Evolutionary conservation across 2,888 invertebrate species (phyloP), one percentile per base, ranked within the genome.

Genomic region (Pachycephus smyrnensis): DNA sequence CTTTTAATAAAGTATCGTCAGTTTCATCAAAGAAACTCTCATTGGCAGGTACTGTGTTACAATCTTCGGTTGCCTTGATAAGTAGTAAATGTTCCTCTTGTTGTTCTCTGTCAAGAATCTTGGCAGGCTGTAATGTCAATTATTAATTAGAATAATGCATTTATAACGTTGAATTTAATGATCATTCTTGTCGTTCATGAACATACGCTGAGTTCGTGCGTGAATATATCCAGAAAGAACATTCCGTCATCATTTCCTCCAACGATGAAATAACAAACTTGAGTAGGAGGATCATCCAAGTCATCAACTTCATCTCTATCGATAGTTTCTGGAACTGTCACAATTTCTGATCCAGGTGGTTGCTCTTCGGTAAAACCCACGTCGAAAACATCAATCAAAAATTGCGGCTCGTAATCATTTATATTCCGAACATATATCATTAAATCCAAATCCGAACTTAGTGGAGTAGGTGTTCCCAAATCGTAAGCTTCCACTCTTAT

Each of bases 231-330:
- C 33, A 98, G 90, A 75, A 93, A 92, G 89, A 98, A 98, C 77
- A 94, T 92, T 12, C 94, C 94, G 31, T 94, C 94, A 32, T 95
- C 95, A 88, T 98, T 97, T 23, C 98, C 98, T 11, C 94, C 95
- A n/a, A 98, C 94, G 75, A 98, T 96, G 88, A 95, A 98, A 90
- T 98, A 98, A 89, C 98, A 99, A n/a, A 98, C 97, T 80, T 96
- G 95, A 75, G 96, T 93, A 75, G 96, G 94, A 0, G 96, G 95
- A 84, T 96, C 96, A 83, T 96, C 96, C 3, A 96, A 94, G 86
- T 97, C 96, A 86, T 97, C 97, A 31, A 97, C 94, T 86, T 96
- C 97, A 89, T 97, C 97, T 82, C 96, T 93, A 87, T 98, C 98
- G 73, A 97, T 94, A 0, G 98, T 97, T 83, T 96, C 95, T 0